Evolutionary conservation across 2,797 vertebrate genomes (phyloP), one percentile per base, ranked within the genome.

Genomic region (Micrastur ruficollis): DNA sequence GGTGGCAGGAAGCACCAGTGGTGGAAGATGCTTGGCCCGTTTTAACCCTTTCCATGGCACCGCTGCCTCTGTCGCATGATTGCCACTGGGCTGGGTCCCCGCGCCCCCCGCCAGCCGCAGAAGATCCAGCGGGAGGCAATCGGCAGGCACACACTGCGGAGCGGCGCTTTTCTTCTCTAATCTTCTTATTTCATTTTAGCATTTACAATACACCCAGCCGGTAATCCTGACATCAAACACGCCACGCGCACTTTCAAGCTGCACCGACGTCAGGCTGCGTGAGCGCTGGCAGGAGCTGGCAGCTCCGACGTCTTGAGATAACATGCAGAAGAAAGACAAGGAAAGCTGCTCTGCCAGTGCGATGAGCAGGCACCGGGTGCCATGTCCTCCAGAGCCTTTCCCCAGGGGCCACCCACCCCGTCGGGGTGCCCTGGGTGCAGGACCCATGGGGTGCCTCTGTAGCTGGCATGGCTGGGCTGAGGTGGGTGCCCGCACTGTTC

Each of bases 191-290:
- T 96, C 97, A 96, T 96, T 95, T 96, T 73, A 96, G 96, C 97
- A 93, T 97, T 96, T 96, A 96, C 96, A 97, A 95, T 96, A 90
- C 96, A 94, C 80, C 78, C 96, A 96, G 97, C 96, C 91, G 38
- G 80, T 97, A 97, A 97, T 97, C 97, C 97, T 86, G 97, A 96
- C 97, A 97, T 96, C 97, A 96, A 97, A 96, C 97, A 96, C 89
- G 62, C 92, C 95, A 94, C 81, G 81, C 81, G n/a, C 90, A 14
- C 96, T 86, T 91, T 20, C 90, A 49, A 97, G 95, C 93, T 21
- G 91, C 78, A 27, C 87, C 93, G 31, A 83, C 95, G 81, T 93
- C 96, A 96, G 96, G 86, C 88, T 92, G 88, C 7, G 76, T 2
- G 20, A 63, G 85, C 5, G n/a, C 93, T 94, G 95, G 90, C 95